Conservation (phyloP, 2,113 vertebrate genomes). For the Oryzias melastigma region DNA sequence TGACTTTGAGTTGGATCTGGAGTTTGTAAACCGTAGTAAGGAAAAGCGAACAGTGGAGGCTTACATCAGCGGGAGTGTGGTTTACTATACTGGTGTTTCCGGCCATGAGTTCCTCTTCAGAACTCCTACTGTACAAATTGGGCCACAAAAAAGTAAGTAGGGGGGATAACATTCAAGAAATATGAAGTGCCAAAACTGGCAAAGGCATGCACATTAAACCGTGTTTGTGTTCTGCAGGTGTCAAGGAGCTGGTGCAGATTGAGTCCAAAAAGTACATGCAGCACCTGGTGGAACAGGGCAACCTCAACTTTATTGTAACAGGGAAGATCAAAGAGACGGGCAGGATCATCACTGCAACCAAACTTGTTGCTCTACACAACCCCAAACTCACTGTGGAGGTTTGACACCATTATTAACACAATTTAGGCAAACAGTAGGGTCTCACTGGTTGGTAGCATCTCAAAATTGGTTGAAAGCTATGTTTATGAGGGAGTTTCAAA, state of each 20-base stretch:
- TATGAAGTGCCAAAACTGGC: background rate
- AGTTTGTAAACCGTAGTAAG: conserved; percentile 80
- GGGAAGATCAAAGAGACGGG: conserved; percentile 84
- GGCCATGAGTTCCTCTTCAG: conserved; percentile 84
- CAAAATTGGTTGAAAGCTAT: no score
- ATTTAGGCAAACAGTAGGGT: no score
- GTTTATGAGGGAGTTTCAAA: no score
- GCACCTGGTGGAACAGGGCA: conserved; percentile 88
- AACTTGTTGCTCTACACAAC: conserved; percentile 74
- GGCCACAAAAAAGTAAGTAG: conserved; percentile 61
- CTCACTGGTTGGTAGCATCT: no score
- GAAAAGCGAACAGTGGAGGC: conserved; percentile 69
- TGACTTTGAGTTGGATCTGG: conserved; percentile 83
- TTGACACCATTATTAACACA: background rate
- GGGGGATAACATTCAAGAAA: background rate
- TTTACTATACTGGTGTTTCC: conserved; percentile 90
- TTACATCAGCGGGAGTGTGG: conserved; percentile 85
- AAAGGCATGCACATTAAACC: background rate
- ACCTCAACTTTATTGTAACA: conserved; percentile 88
- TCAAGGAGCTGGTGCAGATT: conserved; percentile 73
- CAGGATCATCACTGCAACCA: conserved; percentile 85
- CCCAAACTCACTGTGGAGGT: conserved; percentile 86
- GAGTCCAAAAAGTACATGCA: conserved; percentile 80
- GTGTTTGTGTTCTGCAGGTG: conserved; percentile 63
- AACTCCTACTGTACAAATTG: conserved; percentile 50